A percentile compares a stretch with the other conserved stretches of the same genome.
Evolutionary conservation across 2,888 invertebrate species (phyloP).

Genomic region (Clitarchus hookeri): DNA sequence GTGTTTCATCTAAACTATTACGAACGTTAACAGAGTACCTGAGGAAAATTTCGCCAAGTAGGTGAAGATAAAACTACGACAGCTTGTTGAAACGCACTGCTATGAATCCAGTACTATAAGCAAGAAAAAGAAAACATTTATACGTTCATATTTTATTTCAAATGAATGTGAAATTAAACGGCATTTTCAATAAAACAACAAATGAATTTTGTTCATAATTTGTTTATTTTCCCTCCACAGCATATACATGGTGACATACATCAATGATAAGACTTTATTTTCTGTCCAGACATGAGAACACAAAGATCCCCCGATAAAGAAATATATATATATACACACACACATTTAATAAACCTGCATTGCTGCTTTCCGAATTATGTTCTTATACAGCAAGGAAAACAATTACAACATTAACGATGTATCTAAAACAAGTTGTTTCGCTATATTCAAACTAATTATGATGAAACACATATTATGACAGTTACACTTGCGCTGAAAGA

Average conservation of each 20-base stretch:
- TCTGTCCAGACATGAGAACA: background rate
- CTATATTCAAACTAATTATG: background rate
- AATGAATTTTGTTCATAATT: background rate
- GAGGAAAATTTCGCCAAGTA: no score
- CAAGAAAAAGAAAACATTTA: no score
- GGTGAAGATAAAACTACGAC: no score
- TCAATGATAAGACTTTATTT: background rate
- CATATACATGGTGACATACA: background rate
- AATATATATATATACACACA: background rate
- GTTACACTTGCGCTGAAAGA: background rate
- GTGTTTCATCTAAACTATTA: no score
- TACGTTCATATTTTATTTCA: no score
- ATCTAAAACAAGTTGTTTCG: background rate
- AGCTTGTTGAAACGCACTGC: no score
- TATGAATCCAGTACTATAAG: no score
- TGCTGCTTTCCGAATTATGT: background rate
- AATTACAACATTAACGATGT: background rate
- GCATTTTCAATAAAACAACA: background rate
- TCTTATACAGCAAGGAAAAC: background rate
- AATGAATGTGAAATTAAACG: background rate
- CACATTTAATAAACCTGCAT: background rate
- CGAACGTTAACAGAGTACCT: no score
- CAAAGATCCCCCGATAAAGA: background rate
- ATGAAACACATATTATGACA: background rate
- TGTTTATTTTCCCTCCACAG: slow-evolving; percentile 8